These are phyloP conservation scores for Aporophyla nigra DNA, from an alignment of 2,888 invertebrate genomes.

Conservation along the genomic window DNA sequence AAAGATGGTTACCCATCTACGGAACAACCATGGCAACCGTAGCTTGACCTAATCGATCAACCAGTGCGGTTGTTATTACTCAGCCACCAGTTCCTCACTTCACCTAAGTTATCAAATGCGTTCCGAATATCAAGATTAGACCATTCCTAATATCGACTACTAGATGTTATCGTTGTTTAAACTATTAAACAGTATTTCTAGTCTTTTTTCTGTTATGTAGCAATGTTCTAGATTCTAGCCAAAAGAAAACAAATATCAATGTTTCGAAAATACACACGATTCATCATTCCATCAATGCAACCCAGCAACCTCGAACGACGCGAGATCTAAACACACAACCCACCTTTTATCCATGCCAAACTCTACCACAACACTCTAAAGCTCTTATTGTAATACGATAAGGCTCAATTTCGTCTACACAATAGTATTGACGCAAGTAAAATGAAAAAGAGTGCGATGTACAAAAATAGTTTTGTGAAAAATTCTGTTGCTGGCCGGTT, in stretches of 20 bases:
- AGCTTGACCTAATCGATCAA: no score
- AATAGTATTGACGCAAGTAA: slow-evolving; percentile 36
- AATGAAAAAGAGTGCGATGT: slow-evolving; percentile 27
- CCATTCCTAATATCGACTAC: not conserved
- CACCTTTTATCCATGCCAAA: slow-evolving; percentile 53
- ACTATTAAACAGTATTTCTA: not conserved
- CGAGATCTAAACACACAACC: slow-evolving; percentile 48
- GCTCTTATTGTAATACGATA: slow-evolving; percentile 31
- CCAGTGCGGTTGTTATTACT: no score
- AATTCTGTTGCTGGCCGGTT: slow-evolving; percentile 53
- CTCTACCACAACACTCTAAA: not conserved
- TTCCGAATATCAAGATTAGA: not conserved
- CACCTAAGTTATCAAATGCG: no score
- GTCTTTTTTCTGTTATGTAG: not conserved
- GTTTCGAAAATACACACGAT: slow-evolving; percentile 71
- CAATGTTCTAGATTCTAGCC: slow-evolving; percentile 1
- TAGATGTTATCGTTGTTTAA: not conserved
- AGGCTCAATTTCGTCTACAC: slow-evolving; percentile 33
- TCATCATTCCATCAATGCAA: slow-evolving; percentile 62
- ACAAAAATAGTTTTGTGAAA: slow-evolving; percentile 62
- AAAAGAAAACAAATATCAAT: slow-evolving; percentile 22
- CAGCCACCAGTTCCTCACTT: no score
- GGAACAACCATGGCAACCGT: no score
- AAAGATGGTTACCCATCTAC: no score
- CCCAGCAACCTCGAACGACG: slow-evolving; percentile 15